Conservation (phyloP, 2,797 vertebrate species). For the Mus caroli region DNA sequence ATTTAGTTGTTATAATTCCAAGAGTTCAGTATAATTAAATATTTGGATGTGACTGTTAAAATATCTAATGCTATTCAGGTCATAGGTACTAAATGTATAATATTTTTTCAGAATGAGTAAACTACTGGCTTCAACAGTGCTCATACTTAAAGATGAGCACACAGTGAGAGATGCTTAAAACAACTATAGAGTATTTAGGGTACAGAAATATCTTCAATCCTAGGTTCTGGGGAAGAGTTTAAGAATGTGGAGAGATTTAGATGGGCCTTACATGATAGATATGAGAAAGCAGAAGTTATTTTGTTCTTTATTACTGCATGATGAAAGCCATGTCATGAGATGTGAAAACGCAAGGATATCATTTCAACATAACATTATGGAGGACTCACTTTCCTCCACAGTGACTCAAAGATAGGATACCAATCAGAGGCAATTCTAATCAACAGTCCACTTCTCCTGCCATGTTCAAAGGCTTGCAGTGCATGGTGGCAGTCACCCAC, state of each 20-base stretch:
- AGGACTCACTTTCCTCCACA: neutral
- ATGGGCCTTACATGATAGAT: neutral
- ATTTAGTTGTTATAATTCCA: neutral
- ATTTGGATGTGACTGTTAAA: slow-evolving; percentile 36
- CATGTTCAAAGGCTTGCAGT: neutral
- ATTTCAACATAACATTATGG: neutral
- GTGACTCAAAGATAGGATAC: neutral
- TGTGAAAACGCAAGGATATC: neutral
- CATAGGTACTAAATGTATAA: neutral
- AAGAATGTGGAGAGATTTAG: slow-evolving; percentile 6
- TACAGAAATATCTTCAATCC: neutral
- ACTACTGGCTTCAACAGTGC: neutral
- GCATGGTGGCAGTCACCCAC: neutral
- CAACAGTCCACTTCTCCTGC: neutral
- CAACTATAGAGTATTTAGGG: neutral
- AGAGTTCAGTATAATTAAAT: slow-evolving; percentile 15
- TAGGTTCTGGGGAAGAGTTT: neutral
- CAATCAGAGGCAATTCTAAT: neutral
- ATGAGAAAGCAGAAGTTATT: neutral
- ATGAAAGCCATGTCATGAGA: neutral
- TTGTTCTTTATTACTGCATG: neutral
- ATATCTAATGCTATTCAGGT: neutral
- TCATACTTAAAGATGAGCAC: neutral
- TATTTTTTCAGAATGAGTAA: neutral
- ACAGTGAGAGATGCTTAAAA: neutral